Evolutionary conservation across 2,797 vertebrate species (phyloP).

Genomic region (Spea hammondii): DNA sequence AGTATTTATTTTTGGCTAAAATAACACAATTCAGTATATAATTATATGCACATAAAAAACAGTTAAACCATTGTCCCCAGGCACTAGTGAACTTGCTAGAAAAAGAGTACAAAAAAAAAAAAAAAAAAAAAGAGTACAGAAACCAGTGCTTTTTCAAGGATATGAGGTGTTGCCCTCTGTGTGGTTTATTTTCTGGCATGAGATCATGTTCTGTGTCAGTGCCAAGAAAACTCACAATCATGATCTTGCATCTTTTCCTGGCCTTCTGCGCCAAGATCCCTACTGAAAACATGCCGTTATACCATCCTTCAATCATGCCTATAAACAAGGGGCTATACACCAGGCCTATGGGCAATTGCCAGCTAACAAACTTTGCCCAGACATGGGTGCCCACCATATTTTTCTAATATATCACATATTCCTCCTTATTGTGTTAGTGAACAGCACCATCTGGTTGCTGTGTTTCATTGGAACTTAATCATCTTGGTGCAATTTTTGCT

Average conservation of each 20-base stretch:
- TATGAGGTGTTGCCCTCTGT: background rate
- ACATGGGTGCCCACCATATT: too few species aligned
- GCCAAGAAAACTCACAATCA: slow-evolving; percentile 17
- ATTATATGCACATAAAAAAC: background rate
- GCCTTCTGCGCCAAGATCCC: background rate
- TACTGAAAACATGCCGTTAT: background rate
- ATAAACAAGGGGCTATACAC: background rate
- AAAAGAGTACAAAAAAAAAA: too few species aligned
- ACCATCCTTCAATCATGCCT: background rate
- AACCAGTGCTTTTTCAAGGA: slow-evolving; percentile 1
- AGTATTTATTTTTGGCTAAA: too few species aligned
- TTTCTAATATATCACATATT: too few species aligned
- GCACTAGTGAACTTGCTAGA: too few species aligned
- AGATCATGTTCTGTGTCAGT: background rate
- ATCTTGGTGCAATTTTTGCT: too few species aligned
- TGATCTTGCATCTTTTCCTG: slow-evolving; percentile 14
- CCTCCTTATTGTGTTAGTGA: too few species aligned
- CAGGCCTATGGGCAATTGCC: background rate
- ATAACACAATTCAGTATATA: too few species aligned
- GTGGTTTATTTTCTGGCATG: slow-evolving; percentile 9
- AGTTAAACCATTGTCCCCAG: background rate
- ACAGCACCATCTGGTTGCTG: too few species aligned
- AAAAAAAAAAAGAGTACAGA: too few species aligned
- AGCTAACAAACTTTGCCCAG: too few species aligned
- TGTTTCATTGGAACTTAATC: too few species aligned